Base-by-base conservation (phyloP, 1,140 invertebrate species). In the Cotesia typhae region DNA sequence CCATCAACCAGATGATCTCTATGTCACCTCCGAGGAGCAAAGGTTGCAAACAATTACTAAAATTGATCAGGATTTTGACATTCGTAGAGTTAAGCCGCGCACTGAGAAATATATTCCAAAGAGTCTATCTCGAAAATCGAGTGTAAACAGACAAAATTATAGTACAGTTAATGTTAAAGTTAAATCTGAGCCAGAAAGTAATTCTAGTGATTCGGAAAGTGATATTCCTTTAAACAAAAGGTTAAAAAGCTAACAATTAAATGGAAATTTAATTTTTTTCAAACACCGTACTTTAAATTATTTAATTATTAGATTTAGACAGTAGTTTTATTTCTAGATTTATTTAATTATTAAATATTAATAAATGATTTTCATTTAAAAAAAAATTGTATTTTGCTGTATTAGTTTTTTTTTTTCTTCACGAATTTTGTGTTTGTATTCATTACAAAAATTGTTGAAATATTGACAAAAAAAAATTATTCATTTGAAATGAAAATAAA, bases 1-100 rank as follows among this genome's bases (percentile, higher is more conserved):
- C 80, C 91, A 92, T 80, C 86, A 88, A 38, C 85, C 88, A 4
- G 87, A 89, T 72, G 91, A 92, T 84, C 75, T 91, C 12, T 92
- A 92, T 79, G 90, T 90, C 75, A 89, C 89, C 74, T 89, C 88
- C 68, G 91, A 91, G 82, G 87, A 91, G 80, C 88, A 90, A 85
- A 88, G 89, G 77, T 76, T 88, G 57, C 85, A 89, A 79, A 87
- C 88, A 60, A 84, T 90, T 9, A 88, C 87, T 7, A 86, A 88
- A 80, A 84, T 90, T 20, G 89, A 90, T 78, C 89, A 90, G 79
- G 89, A 90, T 76, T 90, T 90, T 82, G 89, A 90, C 79, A 88
- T 89, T 61, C 80, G 89, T 37, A 82, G 89, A 71, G 88, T 90
- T 0, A 80, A 83, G 68, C 75, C 82, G 28, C 71, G 82, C 59